Evolutionary conservation across 2,888 invertebrate genomes (phyloP).

Genomic region (Liopterus haemorrhoidalis): DNA sequence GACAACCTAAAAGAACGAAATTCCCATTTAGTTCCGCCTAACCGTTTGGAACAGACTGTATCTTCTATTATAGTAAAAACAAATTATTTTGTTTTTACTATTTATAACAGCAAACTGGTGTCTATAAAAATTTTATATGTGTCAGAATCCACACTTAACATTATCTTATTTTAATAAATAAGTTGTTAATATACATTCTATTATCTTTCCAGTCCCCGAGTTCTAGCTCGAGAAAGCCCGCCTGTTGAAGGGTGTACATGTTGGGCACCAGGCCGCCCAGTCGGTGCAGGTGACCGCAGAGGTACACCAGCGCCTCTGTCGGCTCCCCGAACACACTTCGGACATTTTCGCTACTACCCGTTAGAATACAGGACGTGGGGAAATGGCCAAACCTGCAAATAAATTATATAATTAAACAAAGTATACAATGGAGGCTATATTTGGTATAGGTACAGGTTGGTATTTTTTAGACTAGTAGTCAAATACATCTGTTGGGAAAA

Average conservation of each 20-base stretch:
- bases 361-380: slow-evolving; percentile 79
- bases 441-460: neutral
- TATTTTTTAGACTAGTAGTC: neutral
- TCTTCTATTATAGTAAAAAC: too few relatives aligned
- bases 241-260: slow-evolving; percentile 82
- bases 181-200: slow-evolving; percentile 60
- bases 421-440: neutral
- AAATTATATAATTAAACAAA: neutral
- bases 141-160: too few relatives aligned
- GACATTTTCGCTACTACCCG: slow-evolving; percentile 50
- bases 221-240: slow-evolving; percentile 80
- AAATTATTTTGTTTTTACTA: too few relatives aligned
- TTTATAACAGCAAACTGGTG: too few relatives aligned
- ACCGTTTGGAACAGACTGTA: too few relatives aligned
- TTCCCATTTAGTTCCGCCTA: too few relatives aligned
- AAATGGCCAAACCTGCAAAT: slow-evolving; percentile 78
- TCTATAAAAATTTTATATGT: too few relatives aligned
- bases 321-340: slow-evolving; percentile 56
- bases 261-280: slow-evolving; percentile 70
- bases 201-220: slow-evolving; percentile 90
- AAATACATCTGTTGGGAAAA: too few relatives aligned
- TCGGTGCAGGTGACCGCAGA: slow-evolving; percentile 87
- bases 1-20: too few relatives aligned
- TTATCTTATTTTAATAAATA: too few relatives aligned
- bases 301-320: slow-evolving; percentile 63